Percentiles rank a stretch among this genome's conserved stretches.
These are phyloP conservation scores for Schizopygopsis pylzovi DNA, from an alignment of 2,797 vertebrate genomes.

Conservation along the genomic window DNA sequence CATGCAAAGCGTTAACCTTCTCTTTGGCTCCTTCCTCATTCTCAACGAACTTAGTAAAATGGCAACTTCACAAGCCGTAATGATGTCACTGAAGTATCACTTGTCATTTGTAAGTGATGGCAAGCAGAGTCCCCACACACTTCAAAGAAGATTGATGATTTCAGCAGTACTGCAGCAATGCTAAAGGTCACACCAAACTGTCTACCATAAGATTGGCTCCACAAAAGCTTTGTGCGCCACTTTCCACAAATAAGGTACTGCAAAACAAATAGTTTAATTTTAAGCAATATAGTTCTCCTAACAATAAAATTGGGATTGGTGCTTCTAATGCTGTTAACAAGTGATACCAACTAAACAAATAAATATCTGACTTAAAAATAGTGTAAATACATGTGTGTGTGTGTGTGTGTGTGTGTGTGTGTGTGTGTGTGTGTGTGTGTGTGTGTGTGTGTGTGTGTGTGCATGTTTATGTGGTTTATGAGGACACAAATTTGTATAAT, in stretches of 20 bases:
- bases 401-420: too few relatives aligned
- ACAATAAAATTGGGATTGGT: too few relatives aligned
- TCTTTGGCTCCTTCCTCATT: conserved; percentile 24
- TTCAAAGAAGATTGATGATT: conserved; percentile 60
- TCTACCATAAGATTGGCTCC: background rate
- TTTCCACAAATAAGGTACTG: background rate
- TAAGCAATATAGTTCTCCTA: too few relatives aligned
- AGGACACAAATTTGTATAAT: too few relatives aligned
- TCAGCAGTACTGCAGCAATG: conserved; percentile 47
- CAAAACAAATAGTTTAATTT: too few relatives aligned
- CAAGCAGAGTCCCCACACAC: conserved; percentile 48
- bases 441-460: too few relatives aligned
- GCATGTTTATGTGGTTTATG: too few relatives aligned
- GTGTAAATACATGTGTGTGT: too few relatives aligned
- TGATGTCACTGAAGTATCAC: conserved; percentile 62
- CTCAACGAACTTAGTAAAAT: conserved; percentile 34
- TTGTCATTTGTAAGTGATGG: conserved; percentile 65
- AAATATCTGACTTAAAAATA: too few relatives aligned
- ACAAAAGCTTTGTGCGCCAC: background rate
- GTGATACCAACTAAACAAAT: too few relatives aligned
- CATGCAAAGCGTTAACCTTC: conserved; percentile 41
- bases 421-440: too few relatives aligned
- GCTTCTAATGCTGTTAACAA: too few relatives aligned
- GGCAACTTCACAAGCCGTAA: conserved; percentile 39
- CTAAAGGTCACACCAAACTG: conserved; percentile 61